Evolutionary conservation across 2,888 invertebrate species (phyloP), one percentile per base, ranked within the genome.

Genomic region (Leucania comma): DNA sequence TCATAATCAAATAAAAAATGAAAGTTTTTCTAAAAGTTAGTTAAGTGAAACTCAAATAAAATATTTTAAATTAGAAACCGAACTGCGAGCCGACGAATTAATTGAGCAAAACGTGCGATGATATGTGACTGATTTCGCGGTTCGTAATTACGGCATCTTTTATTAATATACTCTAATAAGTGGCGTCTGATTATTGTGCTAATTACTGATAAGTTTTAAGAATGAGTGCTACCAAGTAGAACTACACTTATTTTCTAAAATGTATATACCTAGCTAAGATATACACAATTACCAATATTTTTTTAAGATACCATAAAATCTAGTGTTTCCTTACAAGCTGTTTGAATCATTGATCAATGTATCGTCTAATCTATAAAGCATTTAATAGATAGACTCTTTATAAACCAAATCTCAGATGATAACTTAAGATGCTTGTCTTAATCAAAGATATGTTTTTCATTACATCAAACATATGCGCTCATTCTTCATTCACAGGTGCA

Each of bases 31-130:
- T 10, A 26, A 32, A 53, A 1, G 24, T 26, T 32, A 20, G 24
- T 20, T 67, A n/a, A 29, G 35, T 58, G 46, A 68, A 20, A 42
- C 6, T 56, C 4, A 17, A 72, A 78, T 26, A 78, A 53, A 56
- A 64, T 54, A 59, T 53, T 77, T 74, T 51, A 56, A n/a, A 24
- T 57, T 54, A 46, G 64, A 75, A 81, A 78, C 20, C 29, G 17
- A 57, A 58, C 32, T 4, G 67, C 80, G 63, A 71, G 78, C 75
- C 71, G 62, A 51, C 5, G 70, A 67, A 71, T 82, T 75, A 82
- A 72, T 81, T 81, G 83, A 78, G 66, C 81, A 81, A 73, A 72
- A 68, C 81, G 62, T 26, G 35, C 8, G 60, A 62, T 35, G 46
- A 56, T 57, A 57, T 66, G 46, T 0, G 57, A 59, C 46, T 59